Evolutionary conservation across 1,140 invertebrate species (phyloP), one percentile per base, ranked within the genome.

Genomic region (Chionoecetes opilio): DNA sequence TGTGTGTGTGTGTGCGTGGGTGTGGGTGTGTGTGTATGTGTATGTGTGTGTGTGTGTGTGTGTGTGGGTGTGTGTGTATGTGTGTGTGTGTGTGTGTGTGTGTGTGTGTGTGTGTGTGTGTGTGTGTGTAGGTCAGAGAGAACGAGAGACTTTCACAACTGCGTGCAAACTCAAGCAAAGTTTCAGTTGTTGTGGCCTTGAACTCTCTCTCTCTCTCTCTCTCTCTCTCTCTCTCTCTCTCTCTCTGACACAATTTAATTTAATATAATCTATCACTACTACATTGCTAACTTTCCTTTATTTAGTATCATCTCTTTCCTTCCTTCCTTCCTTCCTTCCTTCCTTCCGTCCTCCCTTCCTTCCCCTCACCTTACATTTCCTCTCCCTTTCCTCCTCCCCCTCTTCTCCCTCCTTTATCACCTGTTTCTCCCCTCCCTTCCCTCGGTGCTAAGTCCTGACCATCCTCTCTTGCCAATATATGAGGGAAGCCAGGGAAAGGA

Each of bases 101-200:
- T 3, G 21, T 9, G 53, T 14, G 53, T 2, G 38, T 9, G 9
- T 14, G 53, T 14, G 53, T 14, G 53, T 14, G 53, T 14, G 53
- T 14, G 53, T 14, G 53, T 14, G 53, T n/a, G 63, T n/a, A 26
- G n/a, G 63, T n/a, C 21, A 75, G 63, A 75, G 63, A 75, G 63
- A 75, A 26, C 26, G 63, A 75, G 9, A n/a, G 63, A 75, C 63
- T 75, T 75, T 75, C 5, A 26, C 26, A 75, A 53, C 46, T 53
- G 46, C 46, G 11, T 3, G 46, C 46, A 53, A 53, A 75, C 63
- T 75, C 63, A n/a, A n/a, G 63, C 63, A 75, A 75, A 75, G 63
- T 75, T 75, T 75, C 63, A 75, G 63, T n/a, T 75, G 63, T 75
- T 75, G 63, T n/a, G 63, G 63, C 63, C 63, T 75, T 75, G 63